Conservation (phyloP, 2,888 invertebrate species). For the Yponomeuta sedellus region DNA sequence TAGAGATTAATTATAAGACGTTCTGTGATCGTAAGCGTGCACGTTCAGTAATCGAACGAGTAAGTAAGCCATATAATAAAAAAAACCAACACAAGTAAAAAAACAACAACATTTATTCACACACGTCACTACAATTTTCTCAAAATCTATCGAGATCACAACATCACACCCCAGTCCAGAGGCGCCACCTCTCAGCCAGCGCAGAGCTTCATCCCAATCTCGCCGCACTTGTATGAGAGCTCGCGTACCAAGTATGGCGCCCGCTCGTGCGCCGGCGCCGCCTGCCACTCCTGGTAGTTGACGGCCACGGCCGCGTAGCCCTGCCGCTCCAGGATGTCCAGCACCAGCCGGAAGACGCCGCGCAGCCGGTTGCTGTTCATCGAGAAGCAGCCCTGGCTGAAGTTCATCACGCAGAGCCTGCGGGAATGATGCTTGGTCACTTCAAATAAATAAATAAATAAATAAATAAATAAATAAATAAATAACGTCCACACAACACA, state of each 20-base stretch:
- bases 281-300: constrained; percentile 69
- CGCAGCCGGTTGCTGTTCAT: constrained; percentile 76
- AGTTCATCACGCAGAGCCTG: constrained; percentile 77
- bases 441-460: no score
- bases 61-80: no score
- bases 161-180: not conserved
- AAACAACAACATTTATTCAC: not conserved
- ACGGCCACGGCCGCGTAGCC: constrained; percentile 76
- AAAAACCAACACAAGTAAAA: not conserved
- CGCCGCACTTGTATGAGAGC: constrained; percentile 62
- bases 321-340: constrained; percentile 74
- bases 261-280: constrained; percentile 74
- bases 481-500: no score
- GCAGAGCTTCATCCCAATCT: constrained; percentile 55
- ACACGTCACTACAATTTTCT: constrained; percentile 9
- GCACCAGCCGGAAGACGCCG: constrained; percentile 64
- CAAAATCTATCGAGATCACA: constrained; percentile 3
- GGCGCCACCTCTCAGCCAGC: constrained; percentile 35
- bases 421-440: constrained; percentile 31
- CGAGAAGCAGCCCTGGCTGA: constrained; percentile 73
- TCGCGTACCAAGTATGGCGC: constrained; percentile 79
- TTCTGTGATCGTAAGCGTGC: no score
- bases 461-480: no score
- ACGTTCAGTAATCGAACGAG: no score
- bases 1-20: no score